These are phyloP conservation scores for Zosterops hypoxanthus DNA, from an alignment of 2,113 vertebrate genomes.

Conservation along the genomic window DNA sequence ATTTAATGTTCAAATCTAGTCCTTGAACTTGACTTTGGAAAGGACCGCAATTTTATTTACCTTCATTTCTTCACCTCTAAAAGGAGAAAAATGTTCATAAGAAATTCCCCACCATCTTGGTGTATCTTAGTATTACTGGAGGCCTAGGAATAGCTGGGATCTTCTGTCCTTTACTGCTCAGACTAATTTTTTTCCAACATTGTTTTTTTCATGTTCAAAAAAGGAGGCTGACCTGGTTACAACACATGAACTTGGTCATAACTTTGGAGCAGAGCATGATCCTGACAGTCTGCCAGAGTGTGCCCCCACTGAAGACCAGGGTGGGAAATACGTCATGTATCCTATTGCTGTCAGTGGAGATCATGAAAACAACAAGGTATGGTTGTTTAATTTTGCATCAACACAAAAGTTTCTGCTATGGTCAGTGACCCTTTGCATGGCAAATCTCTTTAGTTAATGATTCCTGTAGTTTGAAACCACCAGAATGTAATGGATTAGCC, in stretches of 20 bases:
- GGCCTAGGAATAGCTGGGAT: not conserved
- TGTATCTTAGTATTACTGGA: not conserved
- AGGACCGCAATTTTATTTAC: not conserved
- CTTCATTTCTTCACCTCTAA: not conserved
- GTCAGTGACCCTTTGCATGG: not conserved
- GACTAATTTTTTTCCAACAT: not conserved
- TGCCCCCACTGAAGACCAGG: slow-evolving; percentile 91
- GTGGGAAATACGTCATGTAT: slow-evolving; percentile 97
- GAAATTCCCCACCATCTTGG: not conserved
- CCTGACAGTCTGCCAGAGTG: slow-evolving; percentile 88
- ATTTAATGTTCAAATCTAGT: not conserved
- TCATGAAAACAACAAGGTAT: slow-evolving; percentile 95
- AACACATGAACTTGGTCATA: slow-evolving; percentile 96
- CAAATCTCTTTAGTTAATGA: not conserved
- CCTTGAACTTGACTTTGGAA: not conserved
- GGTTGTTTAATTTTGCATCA: not conserved
- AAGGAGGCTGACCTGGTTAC: slow-evolving; percentile 98
- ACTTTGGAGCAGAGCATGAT: slow-evolving; percentile 98
- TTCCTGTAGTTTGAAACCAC: not conserved
- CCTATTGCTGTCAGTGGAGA: slow-evolving; percentile 99
- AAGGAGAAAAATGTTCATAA: not conserved
- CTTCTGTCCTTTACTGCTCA: not conserved
- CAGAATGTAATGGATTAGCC: not conserved
- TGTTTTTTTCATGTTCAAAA: not conserved
- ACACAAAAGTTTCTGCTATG: not conserved